Evolutionary conservation across 2,888 invertebrate genomes (phyloP).

Genomic region (Apantesis nais): DNA sequence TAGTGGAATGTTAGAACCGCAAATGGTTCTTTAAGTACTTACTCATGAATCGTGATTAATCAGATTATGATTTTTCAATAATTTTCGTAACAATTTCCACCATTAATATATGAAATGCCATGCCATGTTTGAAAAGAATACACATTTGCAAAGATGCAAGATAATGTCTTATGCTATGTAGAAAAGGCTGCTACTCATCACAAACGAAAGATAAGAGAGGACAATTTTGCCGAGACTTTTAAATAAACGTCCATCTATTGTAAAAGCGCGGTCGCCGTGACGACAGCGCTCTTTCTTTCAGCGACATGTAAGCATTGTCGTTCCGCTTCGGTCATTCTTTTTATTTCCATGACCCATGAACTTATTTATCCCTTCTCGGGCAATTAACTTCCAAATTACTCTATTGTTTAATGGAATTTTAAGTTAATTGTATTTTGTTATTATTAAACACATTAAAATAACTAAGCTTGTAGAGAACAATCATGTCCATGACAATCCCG

Average conservation of each 20-base stretch:
- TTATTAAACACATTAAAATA: constrained; percentile 42
- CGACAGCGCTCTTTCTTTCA: constrained; percentile 71
- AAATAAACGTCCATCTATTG: constrained; percentile 68
- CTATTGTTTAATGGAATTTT: constrained; percentile 60
- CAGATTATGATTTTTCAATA: background rate
- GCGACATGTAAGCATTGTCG: constrained; percentile 53
- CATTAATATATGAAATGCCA: no score
- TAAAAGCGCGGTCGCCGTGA: constrained; percentile 69
- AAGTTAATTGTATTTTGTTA: constrained; percentile 39
- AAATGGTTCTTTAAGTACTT: background rate
- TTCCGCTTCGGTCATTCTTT: constrained; percentile 72
- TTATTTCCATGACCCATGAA: constrained; percentile 76
- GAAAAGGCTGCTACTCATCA: constrained; percentile 64
- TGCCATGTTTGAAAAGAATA: background rate
- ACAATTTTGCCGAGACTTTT: constrained; percentile 72
- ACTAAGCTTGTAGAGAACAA: constrained; percentile 47
- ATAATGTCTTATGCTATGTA: constrained; percentile 41
- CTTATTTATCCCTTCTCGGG: constrained; percentile 79
- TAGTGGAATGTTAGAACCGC: background rate
- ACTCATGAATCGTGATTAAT: background rate
- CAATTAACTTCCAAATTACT: constrained; percentile 76
- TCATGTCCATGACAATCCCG: constrained; percentile 47
- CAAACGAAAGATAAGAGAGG: constrained; percentile 72
- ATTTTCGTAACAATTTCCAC: background rate
- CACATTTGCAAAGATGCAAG: constrained; percentile 9